These are phyloP conservation scores for Agonopterix arenella DNA, from an alignment of 2,888 invertebrate species.

Conservation along the genomic window DNA sequence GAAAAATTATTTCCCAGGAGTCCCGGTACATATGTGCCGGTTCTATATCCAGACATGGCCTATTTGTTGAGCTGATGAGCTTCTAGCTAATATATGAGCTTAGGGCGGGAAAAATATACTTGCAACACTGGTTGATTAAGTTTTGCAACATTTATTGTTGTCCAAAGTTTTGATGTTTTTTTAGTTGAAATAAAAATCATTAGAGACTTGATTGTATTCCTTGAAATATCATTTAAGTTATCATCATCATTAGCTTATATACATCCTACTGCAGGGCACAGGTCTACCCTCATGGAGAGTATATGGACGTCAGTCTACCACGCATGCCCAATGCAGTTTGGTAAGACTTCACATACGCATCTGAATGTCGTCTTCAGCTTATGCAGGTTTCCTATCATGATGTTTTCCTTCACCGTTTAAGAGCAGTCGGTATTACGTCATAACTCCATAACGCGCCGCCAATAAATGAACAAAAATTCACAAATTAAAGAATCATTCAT, in stretches of 20 bases:
- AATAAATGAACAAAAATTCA: not conserved
- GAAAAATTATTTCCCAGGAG: conserved; percentile 70
- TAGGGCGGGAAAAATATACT: conserved; percentile 17
- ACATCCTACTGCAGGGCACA: no score
- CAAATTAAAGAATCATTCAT: not conserved
- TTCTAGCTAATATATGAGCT: conserved; percentile 33
- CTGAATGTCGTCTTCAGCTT: no score
- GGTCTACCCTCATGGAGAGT: no score
- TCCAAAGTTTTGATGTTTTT: not conserved
- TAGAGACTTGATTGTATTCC: not conserved
- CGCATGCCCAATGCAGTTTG: no score
- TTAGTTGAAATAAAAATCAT: not conserved
- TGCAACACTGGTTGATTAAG: conserved; percentile 8
- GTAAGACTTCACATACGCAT: no score
- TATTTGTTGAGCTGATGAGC: conserved; percentile 64
- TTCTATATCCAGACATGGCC: conserved; percentile 54
- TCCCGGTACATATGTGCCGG: conserved; percentile 58
- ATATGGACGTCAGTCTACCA: no score
- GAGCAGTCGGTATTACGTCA: no score
- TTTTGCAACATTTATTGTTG: not conserved
- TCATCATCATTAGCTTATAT: no score
- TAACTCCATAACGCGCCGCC: no score
- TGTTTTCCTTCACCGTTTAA: no score
- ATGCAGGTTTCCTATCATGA: no score
- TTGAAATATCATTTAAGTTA: no score